Base-by-base conservation (phyloP, 2,797 vertebrate genomes). In the Dicrostonyx torquatus region DNA sequence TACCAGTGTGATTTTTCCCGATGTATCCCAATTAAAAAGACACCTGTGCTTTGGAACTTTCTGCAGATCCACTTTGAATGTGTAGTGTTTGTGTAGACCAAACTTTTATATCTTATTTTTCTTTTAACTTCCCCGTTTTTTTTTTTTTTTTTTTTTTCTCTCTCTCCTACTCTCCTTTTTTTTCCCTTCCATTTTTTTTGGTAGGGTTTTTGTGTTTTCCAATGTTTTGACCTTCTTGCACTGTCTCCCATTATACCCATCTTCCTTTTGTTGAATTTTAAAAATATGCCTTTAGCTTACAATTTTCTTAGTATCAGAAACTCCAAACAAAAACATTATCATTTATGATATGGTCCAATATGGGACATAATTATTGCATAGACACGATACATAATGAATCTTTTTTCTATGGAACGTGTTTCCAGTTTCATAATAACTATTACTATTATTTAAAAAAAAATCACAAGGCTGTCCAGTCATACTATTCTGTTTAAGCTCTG, bases 1-100 rank as follows among this genome's bases (percentile, higher is more conserved):
- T 98, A 98, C 97, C 97, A 98, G 98, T 98, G 97, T 98, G 98
- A 98, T 95, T 98, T 98, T 98, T 98, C 98, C 98, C 98, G 97
- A 75, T 97, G 95, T 97, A 97, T 98, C 97, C 97, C 98, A 97
- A 97, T 98, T 98, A 98, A 94, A 97, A 96, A 98, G 98, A 97
- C 98, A 98, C 98, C 98, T 98, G 98, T 98, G 97, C 97, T 98
- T 98, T 97, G 97, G 97, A 98, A 97, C 95, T 96, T 98, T 98
- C 96, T 98, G 95, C 96, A 97, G 98, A 98, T 98, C 97, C 62
- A 68, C 93, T 98, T 97, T 97, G 98, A 98, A 98, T 98, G 97
- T 97, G 97, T 96, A 88, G 91, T 93, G 93, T 96, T 97, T 95
- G 79, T 96, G 96, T 97, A 98, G 15, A 97, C 96, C 12, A 37